Percentiles rank a stretch among this genome's conserved stretches.
These are phyloP conservation scores for Hirtodrosophila duncani DNA, from an alignment of 2,888 invertebrate species.

Conservation along the genomic window DNA sequence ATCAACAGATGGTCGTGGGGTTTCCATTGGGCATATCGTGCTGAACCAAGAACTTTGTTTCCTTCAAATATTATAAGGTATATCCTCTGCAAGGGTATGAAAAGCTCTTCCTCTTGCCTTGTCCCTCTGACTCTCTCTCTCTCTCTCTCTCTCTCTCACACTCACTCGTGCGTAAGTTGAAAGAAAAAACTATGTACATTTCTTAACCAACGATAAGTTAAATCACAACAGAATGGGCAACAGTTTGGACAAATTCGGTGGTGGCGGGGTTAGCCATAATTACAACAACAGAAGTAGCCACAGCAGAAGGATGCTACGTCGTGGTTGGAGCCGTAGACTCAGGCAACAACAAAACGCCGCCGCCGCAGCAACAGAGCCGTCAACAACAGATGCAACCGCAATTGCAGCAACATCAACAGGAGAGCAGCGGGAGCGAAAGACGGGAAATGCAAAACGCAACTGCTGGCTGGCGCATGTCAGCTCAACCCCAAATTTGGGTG, in stretches of 20 bases:
- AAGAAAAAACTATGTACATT: slow-evolving; percentile 6
- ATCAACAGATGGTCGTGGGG: no score
- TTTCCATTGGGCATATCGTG: no score
- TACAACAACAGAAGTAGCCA: slow-evolving; percentile 10
- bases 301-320: slow-evolving; percentile 16
- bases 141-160: background rate
- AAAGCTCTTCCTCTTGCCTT: no score
- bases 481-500: slow-evolving; percentile 75
- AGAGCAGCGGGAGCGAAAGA: slow-evolving; percentile 16
- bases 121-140: slow-evolving; percentile 5
- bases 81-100: no score
- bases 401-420: slow-evolving; percentile 5
- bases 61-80: no score
- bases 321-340: slow-evolving; percentile 41
- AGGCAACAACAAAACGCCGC: slow-evolving; percentile 36
- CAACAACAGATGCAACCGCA: slow-evolving; percentile 7
- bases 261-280: slow-evolving; percentile 11
- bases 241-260: slow-evolving; percentile 69
- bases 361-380: slow-evolving; percentile 7
- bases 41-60: no score
- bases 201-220: background rate
- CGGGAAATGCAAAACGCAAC: slow-evolving; percentile 15
- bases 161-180: slow-evolving; percentile 7
- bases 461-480: slow-evolving; percentile 68
- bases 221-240: slow-evolving; percentile 68